phyloP scores from a whole-genome alignment of 2,888 invertebrate genomes.

The Troilus luridus region DNA sequence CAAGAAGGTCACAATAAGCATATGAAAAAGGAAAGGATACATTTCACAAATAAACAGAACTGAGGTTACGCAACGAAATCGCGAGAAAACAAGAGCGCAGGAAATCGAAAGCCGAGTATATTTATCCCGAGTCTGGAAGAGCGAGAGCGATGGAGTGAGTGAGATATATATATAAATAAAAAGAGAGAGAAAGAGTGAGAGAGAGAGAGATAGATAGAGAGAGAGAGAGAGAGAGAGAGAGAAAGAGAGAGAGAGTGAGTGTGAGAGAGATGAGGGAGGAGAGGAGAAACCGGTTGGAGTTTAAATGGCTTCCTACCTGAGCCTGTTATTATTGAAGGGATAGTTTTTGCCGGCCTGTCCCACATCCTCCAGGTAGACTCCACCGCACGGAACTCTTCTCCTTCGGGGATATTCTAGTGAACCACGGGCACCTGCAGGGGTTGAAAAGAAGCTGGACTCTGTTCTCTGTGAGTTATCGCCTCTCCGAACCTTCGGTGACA shows the following conservation, averaged over 20 bases:
- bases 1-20: background rate
- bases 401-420: background rate
- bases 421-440: background rate
- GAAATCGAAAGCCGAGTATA: conserved; percentile 22
- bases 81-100: conserved; percentile 6
- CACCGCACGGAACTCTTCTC: background rate
- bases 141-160: background rate
- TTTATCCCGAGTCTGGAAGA: conserved; percentile 2
- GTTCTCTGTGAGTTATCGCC: background rate
- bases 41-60: background rate
- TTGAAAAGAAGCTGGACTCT: background rate
- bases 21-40: background rate
- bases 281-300: conserved; percentile 16
- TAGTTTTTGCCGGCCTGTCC: conserved; percentile 22
- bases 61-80: background rate
- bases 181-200: background rate
- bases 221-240: background rate
- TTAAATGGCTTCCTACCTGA: conserved; percentile 29
- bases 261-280: background rate
- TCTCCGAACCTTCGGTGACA: background rate
- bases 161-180: background rate
- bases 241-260: background rate
- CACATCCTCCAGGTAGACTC: conserved; percentile 8
- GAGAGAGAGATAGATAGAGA: background rate
- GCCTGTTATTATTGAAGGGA: conserved; percentile 28